Evolutionary conservation across 2,113 vertebrate species (phyloP).

Genomic region (Artemisiospiza belli): DNA sequence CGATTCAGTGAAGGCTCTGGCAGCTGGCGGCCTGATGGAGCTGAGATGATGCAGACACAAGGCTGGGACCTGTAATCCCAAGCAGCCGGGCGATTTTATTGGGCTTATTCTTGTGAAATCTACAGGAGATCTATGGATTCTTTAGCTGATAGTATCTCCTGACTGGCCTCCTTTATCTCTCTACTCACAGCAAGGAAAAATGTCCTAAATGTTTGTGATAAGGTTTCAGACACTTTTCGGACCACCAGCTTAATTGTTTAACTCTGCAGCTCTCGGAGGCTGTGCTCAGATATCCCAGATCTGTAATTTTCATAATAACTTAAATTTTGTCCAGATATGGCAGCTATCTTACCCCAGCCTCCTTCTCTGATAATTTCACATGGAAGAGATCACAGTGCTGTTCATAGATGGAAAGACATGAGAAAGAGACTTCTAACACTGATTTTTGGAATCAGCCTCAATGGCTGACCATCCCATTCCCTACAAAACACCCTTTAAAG

Average conservation of each 20-base stretch:
- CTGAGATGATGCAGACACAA: slow-evolving; percentile 56
- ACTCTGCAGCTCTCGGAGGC: background rate
- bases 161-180: background rate
- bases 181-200: background rate
- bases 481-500: background rate
- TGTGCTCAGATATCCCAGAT: background rate
- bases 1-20: slow-evolving; percentile 16
- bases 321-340: background rate
- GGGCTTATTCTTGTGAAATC: slow-evolving; percentile 42
- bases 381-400: background rate
- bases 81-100: slow-evolving; percentile 49
- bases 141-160: slow-evolving; percentile 30
- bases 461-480: background rate
- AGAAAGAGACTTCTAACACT: background rate
- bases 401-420: background rate
- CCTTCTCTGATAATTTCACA: background rate
- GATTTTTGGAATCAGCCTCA: background rate
- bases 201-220: background rate
- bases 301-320: background rate
- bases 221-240: background rate
- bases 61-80: slow-evolving; percentile 56
- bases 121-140: slow-evolving; percentile 39
- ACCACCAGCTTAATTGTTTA: background rate
- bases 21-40: slow-evolving; percentile 5
- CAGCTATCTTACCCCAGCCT: background rate